These are phyloP conservation scores for Megalonaias nervosa DNA, from an alignment of 1,140 invertebrate genomes.

Conservation along the genomic window DNA sequence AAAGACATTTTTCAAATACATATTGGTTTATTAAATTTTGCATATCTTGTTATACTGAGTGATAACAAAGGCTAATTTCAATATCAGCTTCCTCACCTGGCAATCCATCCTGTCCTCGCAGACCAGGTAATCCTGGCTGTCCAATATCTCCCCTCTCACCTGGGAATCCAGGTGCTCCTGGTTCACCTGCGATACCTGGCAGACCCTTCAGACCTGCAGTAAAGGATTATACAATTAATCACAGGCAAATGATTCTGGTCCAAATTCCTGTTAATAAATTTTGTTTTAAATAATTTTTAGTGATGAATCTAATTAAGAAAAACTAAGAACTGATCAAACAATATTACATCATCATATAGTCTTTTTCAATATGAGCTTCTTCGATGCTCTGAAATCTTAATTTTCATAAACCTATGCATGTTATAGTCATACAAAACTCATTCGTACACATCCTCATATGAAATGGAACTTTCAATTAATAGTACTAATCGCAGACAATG, in stretches of 20 bases:
- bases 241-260: conserved; percentile 7
- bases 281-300: conserved; percentile 7
- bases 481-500: too few species aligned
- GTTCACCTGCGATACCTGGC: conserved; percentile 50
- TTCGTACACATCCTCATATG: too few species aligned
- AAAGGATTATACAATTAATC: neutral
- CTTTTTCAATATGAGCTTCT: neutral
- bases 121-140: conserved; percentile 26
- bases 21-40: too few species aligned
- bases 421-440: too few species aligned
- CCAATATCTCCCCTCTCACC: conserved; percentile 38
- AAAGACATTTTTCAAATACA: too few species aligned
- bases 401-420: too few species aligned
- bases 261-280: conserved; percentile 20
- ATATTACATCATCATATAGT: neutral
- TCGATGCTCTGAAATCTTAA: too few species aligned
- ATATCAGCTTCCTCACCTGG: conserved; percentile 14
- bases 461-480: too few species aligned
- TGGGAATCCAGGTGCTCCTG: conserved; percentile 39
- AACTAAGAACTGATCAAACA: neutral
- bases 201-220: conserved; percentile 30
- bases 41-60: neutral
- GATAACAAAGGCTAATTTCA: neutral
- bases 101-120: conserved; percentile 26
- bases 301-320: neutral